phyloP scores from a whole-genome alignment of 2,888 invertebrate genomes.

The Rhingia campestris region DNA sequence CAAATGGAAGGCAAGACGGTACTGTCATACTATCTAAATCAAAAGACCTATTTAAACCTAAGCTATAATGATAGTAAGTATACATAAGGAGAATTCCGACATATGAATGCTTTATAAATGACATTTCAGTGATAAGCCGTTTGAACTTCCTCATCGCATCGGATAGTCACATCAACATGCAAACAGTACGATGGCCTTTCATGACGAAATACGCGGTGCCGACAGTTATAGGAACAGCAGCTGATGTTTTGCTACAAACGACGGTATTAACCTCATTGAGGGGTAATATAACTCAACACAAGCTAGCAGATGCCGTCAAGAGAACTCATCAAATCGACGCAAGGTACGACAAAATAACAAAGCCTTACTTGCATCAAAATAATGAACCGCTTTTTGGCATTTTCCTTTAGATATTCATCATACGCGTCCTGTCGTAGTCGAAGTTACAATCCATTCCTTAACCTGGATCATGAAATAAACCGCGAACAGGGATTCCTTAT shows the following conservation, averaged over 20 bases:
- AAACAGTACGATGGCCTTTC: slow-evolving; percentile 85
- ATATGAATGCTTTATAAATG: neutral
- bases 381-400: neutral
- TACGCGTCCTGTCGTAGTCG: slow-evolving; percentile 83
- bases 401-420: slow-evolving; percentile 83
- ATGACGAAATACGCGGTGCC: slow-evolving; percentile 84
- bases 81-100: neutral
- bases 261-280: slow-evolving; percentile 86
- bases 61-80: slow-evolving; percentile 86
- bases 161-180: slow-evolving; percentile 86
- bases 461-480: slow-evolving; percentile 86
- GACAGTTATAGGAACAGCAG: slow-evolving; percentile 85
- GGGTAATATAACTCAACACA: slow-evolving; percentile 87
- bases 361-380: neutral
- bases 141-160: slow-evolving; percentile 85
- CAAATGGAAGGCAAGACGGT: slow-evolving; percentile 88
- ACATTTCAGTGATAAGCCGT: slow-evolving; percentile 84
- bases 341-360: slow-evolving; percentile 79
- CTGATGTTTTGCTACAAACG: slow-evolving; percentile 83
- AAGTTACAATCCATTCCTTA: slow-evolving; percentile 86
- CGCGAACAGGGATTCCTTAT: slow-evolving; percentile 88
- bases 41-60: slow-evolving; percentile 86
- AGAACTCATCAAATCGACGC: slow-evolving; percentile 87
- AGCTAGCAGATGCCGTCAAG: slow-evolving; percentile 84
- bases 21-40: slow-evolving; percentile 87